phyloP scores from a whole-genome alignment of 2,113 vertebrate genomes.

The Hiodon tergisus region DNA sequence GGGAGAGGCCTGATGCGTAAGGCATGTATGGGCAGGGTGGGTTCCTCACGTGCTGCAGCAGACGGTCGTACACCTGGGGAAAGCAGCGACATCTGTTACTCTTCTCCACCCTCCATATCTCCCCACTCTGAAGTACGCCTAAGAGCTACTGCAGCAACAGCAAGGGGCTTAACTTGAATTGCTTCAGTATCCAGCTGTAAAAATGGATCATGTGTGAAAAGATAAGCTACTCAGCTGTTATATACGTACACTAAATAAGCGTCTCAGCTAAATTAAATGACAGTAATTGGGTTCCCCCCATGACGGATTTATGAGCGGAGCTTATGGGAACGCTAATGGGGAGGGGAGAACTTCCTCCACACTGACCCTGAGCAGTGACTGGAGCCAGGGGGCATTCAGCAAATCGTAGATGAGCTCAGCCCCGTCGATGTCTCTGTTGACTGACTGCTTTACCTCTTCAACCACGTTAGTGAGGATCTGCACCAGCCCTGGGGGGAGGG shows the following conservation, averaged over 20 bases:
- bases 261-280: too few species aligned
- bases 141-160: too few species aligned
- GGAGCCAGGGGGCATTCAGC: slow-evolving; percentile 78
- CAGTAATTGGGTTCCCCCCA: background rate
- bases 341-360: background rate
- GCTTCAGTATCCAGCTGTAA: too few species aligned
- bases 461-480: slow-evolving; percentile 67
- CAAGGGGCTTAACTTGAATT: too few species aligned
- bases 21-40: slow-evolving; percentile 58
- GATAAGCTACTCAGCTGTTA: too few species aligned
- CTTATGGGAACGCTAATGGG: background rate
- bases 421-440: slow-evolving; percentile 63
- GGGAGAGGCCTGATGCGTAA: slow-evolving; percentile 64
- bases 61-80: slow-evolving; percentile 79
- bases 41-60: slow-evolving; percentile 68
- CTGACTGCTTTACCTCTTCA: slow-evolving; percentile 69
- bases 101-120: background rate
- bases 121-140: background rate
- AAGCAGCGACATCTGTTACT: background rate
- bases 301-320: background rate
- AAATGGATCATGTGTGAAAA: too few species aligned
- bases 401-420: slow-evolving; percentile 74
- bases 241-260: too few species aligned
- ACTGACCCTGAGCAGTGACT: slow-evolving; percentile 75
- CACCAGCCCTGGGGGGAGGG: slow-evolving; percentile 55